Evolutionary conservation across 2,797 vertebrate genomes (phyloP).

Genomic region (Hemibagrus guttatus): DNA sequence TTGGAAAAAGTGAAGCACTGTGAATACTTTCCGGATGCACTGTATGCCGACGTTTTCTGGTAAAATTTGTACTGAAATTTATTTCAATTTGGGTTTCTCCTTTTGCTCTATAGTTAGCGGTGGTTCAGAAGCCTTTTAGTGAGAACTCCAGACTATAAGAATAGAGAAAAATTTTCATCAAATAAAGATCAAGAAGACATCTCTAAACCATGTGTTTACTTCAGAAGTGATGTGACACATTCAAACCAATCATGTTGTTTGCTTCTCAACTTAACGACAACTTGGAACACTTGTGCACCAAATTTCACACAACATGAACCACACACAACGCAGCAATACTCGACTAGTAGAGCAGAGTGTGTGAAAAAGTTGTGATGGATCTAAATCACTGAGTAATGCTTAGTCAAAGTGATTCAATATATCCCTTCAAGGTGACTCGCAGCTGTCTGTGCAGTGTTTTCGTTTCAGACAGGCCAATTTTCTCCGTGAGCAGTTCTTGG

Average conservation of each 20-base stretch:
- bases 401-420: conserved; percentile 13
- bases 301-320: too few relatives aligned
- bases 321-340: too few relatives aligned
- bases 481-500: conserved; percentile 25
- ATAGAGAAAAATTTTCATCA: background rate
- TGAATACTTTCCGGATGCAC: too few relatives aligned
- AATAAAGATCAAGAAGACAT: background rate
- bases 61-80: background rate
- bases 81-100: background rate
- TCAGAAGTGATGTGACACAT: background rate
- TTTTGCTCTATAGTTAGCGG: background rate
- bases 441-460: background rate
- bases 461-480: background rate
- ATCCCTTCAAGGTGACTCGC: conserved; percentile 3
- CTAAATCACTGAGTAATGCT: background rate
- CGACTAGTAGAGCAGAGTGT: too few relatives aligned
- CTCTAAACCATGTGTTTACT: background rate
- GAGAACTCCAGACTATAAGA: background rate
- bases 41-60: too few relatives aligned
- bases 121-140: background rate
- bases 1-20: too few relatives aligned
- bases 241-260: background rate
- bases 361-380: background rate
- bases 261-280: too few relatives aligned
- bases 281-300: background rate